phyloP scores from a whole-genome alignment of 2,113 vertebrate genomes.

The Brevimyrus niger region DNA sequence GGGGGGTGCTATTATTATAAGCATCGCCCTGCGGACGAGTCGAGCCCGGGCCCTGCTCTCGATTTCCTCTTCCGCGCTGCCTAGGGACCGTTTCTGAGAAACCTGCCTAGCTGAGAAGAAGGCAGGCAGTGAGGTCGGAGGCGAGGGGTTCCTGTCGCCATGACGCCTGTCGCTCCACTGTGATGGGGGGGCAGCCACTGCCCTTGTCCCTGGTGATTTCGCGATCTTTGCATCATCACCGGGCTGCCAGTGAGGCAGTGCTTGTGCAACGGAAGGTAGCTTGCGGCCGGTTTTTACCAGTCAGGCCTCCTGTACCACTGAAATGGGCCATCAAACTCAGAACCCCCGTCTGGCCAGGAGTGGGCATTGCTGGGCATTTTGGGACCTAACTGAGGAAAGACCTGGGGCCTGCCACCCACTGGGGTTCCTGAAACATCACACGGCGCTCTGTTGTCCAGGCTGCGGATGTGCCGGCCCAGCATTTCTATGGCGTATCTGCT shows the following conservation, averaged over 20 bases:
- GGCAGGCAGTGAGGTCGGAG: neutral
- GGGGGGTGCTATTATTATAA: neutral
- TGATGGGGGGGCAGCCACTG: slow-evolving; percentile 18
- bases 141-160: neutral
- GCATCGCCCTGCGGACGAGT: neutral
- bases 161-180: neutral
- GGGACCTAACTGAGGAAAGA: slow-evolving; percentile 1
- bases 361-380: neutral
- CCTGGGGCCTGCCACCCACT: neutral
- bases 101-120: neutral
- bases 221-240: slow-evolving; percentile 41
- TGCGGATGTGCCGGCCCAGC: neutral
- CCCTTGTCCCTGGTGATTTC: slow-evolving; percentile 34
- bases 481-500: too few relatives aligned
- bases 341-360: neutral
- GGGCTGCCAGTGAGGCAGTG: slow-evolving; percentile 54
- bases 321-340: neutral
- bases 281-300: slow-evolving; percentile 40
- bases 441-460: neutral
- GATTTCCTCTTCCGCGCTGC: neutral
- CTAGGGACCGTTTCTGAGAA: neutral
- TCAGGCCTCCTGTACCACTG: slow-evolving; percentile 25
- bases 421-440: neutral
- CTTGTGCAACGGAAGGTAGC: slow-evolving; percentile 32
- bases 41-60: neutral